Percentiles rank a stretch among this genome's conserved stretches.
Evolutionary conservation across 2,113 vertebrate genomes (phyloP).

Genomic region (Neogobius melanostomus): DNA sequence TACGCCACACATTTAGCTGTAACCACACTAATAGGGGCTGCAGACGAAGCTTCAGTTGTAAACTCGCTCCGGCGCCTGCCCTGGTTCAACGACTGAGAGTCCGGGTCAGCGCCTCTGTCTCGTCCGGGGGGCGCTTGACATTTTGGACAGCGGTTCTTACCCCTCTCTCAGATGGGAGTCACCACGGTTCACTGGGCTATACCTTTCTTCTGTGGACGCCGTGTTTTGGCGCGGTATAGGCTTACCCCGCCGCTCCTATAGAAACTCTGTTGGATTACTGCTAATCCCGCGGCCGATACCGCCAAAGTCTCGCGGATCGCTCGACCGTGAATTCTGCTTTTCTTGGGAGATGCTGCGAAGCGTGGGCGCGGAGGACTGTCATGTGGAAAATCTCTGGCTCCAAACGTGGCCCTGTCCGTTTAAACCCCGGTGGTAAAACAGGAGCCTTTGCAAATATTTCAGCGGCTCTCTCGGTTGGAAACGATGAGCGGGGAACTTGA

Average conservation of each 20-base stretch:
- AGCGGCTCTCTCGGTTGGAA: neutral
- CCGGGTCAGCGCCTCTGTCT: constrained; percentile 4
- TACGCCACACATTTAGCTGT: neutral
- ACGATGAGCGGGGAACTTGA: neutral
- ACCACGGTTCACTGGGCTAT: neutral
- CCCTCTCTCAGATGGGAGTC: neutral
- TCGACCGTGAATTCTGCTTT: constrained; percentile 22
- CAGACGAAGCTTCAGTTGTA: neutral
- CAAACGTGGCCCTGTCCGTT: neutral
- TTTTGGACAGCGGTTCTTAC: constrained; percentile 2
- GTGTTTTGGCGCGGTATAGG: neutral
- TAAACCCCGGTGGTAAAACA: constrained; percentile 9
- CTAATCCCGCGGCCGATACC: constrained; percentile 31
- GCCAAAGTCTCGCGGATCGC: constrained; percentile 7
- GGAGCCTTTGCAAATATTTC: neutral
- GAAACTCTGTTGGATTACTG: constrained; percentile 34
- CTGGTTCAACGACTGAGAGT: neutral
- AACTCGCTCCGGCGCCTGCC: neutral
- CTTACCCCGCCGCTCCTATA: constrained; percentile 26
- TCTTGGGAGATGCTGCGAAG: constrained; percentile 5
- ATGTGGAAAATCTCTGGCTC: constrained; percentile 7
- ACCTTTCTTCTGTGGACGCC: neutral
- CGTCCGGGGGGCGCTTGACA: constrained; percentile 3
- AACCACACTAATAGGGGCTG: neutral
- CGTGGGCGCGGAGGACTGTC: neutral